phyloP scores from a whole-genome alignment of 2,113 vertebrate species.

The Tyto alba region DNA sequence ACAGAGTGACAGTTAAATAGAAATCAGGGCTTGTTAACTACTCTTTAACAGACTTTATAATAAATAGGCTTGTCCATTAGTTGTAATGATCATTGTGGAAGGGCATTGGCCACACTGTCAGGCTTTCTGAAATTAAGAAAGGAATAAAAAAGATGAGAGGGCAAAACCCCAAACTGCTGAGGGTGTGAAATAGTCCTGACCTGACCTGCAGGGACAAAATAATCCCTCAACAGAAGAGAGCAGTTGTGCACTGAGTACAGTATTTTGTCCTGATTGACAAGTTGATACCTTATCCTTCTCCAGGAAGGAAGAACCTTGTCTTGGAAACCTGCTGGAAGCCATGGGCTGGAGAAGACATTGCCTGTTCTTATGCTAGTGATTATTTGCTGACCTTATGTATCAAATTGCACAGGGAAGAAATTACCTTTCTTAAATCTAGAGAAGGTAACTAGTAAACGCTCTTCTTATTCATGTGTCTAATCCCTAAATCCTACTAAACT shows the following conservation, averaged over 20 bases:
- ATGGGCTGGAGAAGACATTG: neutral
- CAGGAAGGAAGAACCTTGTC: neutral
- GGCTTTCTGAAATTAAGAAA: neutral
- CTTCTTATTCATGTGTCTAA: constrained; percentile 49
- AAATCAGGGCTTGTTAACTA: constrained; percentile 10
- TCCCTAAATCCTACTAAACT: constrained; percentile 60
- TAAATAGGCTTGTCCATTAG: neutral
- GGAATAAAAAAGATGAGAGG: neutral
- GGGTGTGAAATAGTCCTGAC: neutral
- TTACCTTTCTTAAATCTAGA: neutral
- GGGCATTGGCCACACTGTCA: neutral
- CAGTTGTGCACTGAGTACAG: neutral
- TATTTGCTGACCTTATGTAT: neutral
- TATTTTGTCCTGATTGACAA: neutral
- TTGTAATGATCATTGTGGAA: neutral
- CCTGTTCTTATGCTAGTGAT: neutral
- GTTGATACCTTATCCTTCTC: neutral
- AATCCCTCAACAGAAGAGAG: neutral
- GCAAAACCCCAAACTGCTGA: neutral
- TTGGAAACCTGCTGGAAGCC: neutral
- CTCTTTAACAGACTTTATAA: neutral
- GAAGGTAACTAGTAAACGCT: constrained; percentile 4
- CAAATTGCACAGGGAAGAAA: neutral
- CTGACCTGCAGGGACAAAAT: neutral
- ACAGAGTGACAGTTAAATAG: constrained; percentile 26